Evolutionary conservation across 2,888 invertebrate genomes (phyloP).

Genomic region (Eilema depressum): DNA sequence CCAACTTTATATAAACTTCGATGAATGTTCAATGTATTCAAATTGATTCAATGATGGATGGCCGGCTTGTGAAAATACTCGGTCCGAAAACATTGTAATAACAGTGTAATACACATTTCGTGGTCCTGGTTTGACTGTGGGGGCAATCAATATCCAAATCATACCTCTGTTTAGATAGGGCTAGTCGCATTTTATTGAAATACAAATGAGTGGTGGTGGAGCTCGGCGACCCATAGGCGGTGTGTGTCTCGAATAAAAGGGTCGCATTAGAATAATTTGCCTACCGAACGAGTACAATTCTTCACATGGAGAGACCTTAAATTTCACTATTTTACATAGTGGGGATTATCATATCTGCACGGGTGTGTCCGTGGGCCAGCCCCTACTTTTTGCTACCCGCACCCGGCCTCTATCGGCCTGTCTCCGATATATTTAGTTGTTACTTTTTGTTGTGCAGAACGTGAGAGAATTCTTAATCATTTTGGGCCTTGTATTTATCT

Average conservation of each 20-base stretch:
- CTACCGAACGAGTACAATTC: constrained; percentile 83
- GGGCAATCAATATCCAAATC: constrained; percentile 65
- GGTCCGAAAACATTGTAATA: constrained; percentile 68
- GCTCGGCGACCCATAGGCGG: constrained; percentile 71
- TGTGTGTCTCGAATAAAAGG: constrained; percentile 86
- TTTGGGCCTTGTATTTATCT: constrained; percentile 62
- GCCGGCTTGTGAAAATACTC: constrained; percentile 68
- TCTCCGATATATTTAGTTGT: constrained; percentile 86
- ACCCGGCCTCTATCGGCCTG: constrained; percentile 83
- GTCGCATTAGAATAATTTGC: constrained; percentile 86
- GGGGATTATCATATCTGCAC: constrained; percentile 85
- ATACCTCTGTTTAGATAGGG: constrained; percentile 83
- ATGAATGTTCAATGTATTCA: constrained; percentile 77
- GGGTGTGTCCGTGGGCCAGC: constrained; percentile 70
- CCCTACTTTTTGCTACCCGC: constrained; percentile 83
- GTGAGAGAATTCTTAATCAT: constrained; percentile 83
- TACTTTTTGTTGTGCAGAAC: constrained; percentile 84
- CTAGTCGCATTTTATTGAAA: constrained; percentile 85
- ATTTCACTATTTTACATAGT: constrained; percentile 87
- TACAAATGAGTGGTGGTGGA: constrained; percentile 82
- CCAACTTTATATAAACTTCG: constrained; percentile 73
- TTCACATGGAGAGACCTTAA: constrained; percentile 87
- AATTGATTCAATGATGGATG: constrained; percentile 80
- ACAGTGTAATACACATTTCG: constrained; percentile 62
- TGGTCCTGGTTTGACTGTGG: constrained; percentile 46